Percentiles rank a stretch among this genome's conserved stretches.
phyloP scores from a whole-genome alignment of 2,113 vertebrate genomes.

The Turnix velox region DNA sequence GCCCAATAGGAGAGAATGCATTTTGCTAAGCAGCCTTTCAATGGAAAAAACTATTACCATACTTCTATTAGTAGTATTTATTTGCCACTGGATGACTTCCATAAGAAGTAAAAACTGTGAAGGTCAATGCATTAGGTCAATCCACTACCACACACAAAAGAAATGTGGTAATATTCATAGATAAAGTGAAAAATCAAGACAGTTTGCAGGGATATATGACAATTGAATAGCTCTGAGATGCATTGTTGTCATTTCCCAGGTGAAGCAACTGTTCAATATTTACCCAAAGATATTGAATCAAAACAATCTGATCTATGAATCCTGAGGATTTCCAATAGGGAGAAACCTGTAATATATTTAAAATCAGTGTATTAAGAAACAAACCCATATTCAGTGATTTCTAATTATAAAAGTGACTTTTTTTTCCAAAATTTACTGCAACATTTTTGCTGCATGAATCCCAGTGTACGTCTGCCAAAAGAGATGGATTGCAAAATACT shows the following conservation, averaged over 20 bases:
- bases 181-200: not conserved
- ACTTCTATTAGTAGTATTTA: not conserved
- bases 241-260: not conserved
- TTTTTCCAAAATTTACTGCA: not conserved
- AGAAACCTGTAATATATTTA: not conserved
- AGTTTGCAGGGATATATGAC: not conserved
- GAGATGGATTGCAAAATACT: not conserved
- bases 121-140: not conserved
- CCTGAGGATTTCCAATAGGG: not conserved
- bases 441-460: not conserved
- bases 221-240: not conserved
- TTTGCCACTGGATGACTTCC: not conserved
- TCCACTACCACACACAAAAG: not conserved
- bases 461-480: not conserved
- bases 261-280: not conserved
- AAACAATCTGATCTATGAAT: not conserved
- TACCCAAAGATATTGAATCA: not conserved
- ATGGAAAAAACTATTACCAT: not conserved
- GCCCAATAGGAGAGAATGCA: not conserved
- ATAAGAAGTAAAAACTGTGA: not conserved
- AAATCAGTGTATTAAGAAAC: not conserved
- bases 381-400: not conserved
- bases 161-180: not conserved
- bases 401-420: fast-evolving
- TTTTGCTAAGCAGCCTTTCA: not conserved